These are phyloP conservation scores for Glaucidium brasilianum DNA, from an alignment of 2,113 vertebrate species.

Conservation along the genomic window DNA sequence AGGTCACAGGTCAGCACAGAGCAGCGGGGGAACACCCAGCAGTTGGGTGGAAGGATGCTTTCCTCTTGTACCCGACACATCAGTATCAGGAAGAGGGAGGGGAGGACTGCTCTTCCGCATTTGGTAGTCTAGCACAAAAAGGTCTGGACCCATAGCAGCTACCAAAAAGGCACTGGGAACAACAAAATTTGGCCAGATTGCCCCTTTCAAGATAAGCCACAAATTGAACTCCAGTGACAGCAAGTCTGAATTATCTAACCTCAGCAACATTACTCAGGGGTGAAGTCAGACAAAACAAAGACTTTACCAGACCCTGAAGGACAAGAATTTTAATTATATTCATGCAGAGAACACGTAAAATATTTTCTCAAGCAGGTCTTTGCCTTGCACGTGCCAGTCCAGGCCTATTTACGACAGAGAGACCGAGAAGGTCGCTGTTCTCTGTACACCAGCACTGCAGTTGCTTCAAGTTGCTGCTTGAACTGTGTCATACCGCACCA, in stretches of 20 bases:
- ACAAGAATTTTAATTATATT: background rate
- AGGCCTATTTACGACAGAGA: background rate
- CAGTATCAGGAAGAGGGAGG: background rate
- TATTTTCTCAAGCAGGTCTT: background rate
- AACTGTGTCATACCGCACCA: rapidly evolving
- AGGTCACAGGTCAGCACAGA: background rate
- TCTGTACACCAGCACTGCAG: rapidly evolving
- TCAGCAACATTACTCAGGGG: background rate
- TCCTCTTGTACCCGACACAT: background rate
- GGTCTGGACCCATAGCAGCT: background rate
- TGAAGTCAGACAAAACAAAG: conserved; percentile 7
- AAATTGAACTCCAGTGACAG: background rate
- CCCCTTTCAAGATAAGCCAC: background rate
- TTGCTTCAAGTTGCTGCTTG: background rate
- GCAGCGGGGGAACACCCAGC: background rate
- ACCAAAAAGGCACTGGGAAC: background rate
- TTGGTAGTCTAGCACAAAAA: background rate
- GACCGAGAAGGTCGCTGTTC: rapidly evolving
- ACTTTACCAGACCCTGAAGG: background rate
- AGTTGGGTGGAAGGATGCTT: background rate
- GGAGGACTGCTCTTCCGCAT: background rate
- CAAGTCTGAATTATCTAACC: background rate
- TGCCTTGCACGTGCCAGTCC: rapidly evolving
- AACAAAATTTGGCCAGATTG: background rate
- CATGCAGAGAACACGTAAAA: background rate